phyloP scores from a whole-genome alignment of 1,140 invertebrate species.

The Bathynomus jamesi region DNA sequence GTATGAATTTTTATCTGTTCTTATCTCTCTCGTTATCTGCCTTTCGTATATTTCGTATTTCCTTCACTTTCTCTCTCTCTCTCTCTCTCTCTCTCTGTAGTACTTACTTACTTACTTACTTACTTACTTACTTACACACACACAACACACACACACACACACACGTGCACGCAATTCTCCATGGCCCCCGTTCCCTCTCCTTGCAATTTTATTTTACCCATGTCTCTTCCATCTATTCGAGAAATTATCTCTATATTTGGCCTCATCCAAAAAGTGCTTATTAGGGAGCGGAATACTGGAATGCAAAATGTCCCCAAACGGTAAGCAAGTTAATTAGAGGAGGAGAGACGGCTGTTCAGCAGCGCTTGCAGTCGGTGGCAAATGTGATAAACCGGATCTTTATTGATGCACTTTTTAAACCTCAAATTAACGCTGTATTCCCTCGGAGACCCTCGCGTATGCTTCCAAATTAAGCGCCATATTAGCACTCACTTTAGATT shows the following conservation, averaged over 20 bases:
- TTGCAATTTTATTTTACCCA: neutral
- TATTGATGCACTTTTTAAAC: neutral
- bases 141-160: too few species aligned
- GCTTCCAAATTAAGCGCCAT: neutral
- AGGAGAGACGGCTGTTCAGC: neutral
- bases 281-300: neutral
- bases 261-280: neutral
- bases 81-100: too few species aligned
- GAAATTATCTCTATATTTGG: neutral
- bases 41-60: neutral
- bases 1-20: too few species aligned
- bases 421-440: neutral
- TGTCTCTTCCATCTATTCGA: neutral
- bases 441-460: neutral
- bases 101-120: too few species aligned
- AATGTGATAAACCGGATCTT: neutral
- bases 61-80: neutral
- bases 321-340: neutral
- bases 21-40: too few species aligned
- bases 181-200: neutral
- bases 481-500: constrained; percentile 1
- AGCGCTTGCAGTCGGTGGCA: neutral
- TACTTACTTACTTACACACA: neutral
- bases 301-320: constrained; percentile 1
- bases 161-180: too few species aligned